Conservation (phyloP, 2,113 vertebrate genomes). For the Romanogobio albipinnatus region DNA sequence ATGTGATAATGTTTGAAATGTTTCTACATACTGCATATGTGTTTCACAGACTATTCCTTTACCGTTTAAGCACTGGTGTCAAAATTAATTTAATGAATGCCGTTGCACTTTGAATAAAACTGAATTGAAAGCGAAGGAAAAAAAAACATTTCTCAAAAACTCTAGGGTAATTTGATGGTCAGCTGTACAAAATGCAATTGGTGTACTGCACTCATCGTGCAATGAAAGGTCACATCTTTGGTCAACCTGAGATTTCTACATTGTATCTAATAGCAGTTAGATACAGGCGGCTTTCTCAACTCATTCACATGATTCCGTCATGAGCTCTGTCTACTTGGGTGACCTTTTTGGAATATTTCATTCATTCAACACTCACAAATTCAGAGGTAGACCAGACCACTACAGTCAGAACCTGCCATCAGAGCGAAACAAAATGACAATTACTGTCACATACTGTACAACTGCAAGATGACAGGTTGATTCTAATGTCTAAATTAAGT, state of each 20-base stretch:
- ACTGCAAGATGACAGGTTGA: background rate
- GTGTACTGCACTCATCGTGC: background rate
- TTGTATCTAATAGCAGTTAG: background rate
- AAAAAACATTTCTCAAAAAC: background rate
- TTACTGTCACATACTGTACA: background rate
- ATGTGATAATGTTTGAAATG: too few species aligned
- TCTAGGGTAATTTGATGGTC: background rate
- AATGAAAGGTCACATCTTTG: background rate
- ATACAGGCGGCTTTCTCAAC: background rate
- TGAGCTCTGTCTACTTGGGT: background rate
- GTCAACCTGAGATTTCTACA: background rate
- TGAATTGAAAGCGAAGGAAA: background rate
- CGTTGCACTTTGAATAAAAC: background rate
- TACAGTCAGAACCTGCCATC: background rate
- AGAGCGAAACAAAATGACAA: background rate
- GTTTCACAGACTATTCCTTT: too few species aligned
- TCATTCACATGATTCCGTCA: background rate
- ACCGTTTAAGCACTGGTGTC: background rate
- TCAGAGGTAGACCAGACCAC: background rate
- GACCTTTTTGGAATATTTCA: background rate
- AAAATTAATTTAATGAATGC: background rate
- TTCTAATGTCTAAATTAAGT: background rate
- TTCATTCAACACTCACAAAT: background rate
- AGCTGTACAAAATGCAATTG: background rate
- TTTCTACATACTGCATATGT: too few species aligned